A percentile compares a stretch with the other conserved stretches of the same genome.
These are phyloP conservation scores for Eufriesea mexicana DNA, from an alignment of 1,140 invertebrate species.

Conservation along the genomic window DNA sequence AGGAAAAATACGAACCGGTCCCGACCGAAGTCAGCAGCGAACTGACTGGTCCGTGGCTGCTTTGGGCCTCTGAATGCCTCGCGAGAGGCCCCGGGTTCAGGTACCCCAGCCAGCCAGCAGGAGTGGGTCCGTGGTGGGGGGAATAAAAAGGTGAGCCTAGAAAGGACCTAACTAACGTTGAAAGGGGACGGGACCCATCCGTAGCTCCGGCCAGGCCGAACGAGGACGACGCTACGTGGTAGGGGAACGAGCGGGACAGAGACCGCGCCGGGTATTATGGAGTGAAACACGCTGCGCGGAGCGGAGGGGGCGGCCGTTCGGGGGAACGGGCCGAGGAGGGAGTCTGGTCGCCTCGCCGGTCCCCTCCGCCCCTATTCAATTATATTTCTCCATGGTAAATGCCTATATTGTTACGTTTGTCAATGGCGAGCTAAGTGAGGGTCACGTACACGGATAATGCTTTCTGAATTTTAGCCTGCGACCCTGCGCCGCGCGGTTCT, in stretches of 20 bases:
- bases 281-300: constrained; percentile 20
- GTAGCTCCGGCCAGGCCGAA: constrained; percentile 53
- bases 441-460: constrained; percentile 75
- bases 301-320: constrained; percentile 5
- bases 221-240: constrained; percentile 36
- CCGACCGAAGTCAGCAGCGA: constrained; percentile 79
- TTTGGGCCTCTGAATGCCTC: constrained; percentile 68
- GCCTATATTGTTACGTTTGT: constrained; percentile 83
- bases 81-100: constrained; percentile 66
- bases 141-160: constrained; percentile 80
- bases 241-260: constrained; percentile 23
- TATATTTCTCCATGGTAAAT: constrained; percentile 82
- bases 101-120: constrained; percentile 56
- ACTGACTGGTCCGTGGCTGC: constrained; percentile 75
- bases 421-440: constrained; percentile 81
- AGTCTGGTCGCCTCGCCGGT: constrained; percentile 56
- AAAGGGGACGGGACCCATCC: constrained; percentile 71
- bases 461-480: constrained; percentile 64
- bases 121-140: constrained; percentile 65
- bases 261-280: constrained; percentile 25
- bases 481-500: constrained; percentile 33
- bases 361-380: constrained; percentile 77
- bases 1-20: constrained; percentile 70
- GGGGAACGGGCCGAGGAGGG: constrained; percentile 34
- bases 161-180: constrained; percentile 78